Evolutionary conservation across 1,140 invertebrate genomes (phyloP).

Genomic region (Bicyclus anynana): DNA sequence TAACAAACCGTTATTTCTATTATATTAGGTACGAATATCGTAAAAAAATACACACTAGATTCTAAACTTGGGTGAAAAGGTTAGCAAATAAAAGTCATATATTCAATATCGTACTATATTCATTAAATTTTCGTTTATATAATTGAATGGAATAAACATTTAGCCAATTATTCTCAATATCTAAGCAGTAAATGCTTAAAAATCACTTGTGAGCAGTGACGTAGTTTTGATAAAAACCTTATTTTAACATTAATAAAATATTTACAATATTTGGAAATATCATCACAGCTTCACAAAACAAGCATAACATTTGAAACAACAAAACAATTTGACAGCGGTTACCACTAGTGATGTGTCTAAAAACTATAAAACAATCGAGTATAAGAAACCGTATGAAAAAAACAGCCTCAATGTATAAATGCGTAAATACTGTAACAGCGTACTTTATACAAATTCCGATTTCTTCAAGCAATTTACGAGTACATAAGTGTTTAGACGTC

Average conservation of each 20-base stretch:
- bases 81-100: conserved; percentile 33
- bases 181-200: conserved; percentile 64
- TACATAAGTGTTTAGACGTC: not conserved
- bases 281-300: conserved; percentile 76
- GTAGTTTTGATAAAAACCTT: conserved; percentile 60
- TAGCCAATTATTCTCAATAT: conserved; percentile 63
- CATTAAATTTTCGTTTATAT: conserved; percentile 72
- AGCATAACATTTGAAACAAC: conserved; percentile 69
- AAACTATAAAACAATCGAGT: conserved; percentile 68
- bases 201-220: conserved; percentile 70
- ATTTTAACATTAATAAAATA: conserved; percentile 72
- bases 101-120: conserved; percentile 58
- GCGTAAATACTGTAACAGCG: conserved; percentile 66
- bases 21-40: too few species aligned
- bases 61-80: not conserved
- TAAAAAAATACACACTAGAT: too few species aligned
- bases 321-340: conserved; percentile 56
- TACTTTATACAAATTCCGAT: conserved; percentile 20
- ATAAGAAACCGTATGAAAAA: conserved; percentile 41
- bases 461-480: conserved; percentile 7
- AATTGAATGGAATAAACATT: conserved; percentile 73
- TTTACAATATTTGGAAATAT: conserved; percentile 76
- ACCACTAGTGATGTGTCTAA: conserved; percentile 48
- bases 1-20: too few species aligned
- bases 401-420: conserved; percentile 67